Percentiles rank a stretch among this genome's conserved stretches.
These are phyloP conservation scores for Percopsis omiscomaycus DNA, from an alignment of 2,797 vertebrate genomes.

Conservation along the genomic window DNA sequence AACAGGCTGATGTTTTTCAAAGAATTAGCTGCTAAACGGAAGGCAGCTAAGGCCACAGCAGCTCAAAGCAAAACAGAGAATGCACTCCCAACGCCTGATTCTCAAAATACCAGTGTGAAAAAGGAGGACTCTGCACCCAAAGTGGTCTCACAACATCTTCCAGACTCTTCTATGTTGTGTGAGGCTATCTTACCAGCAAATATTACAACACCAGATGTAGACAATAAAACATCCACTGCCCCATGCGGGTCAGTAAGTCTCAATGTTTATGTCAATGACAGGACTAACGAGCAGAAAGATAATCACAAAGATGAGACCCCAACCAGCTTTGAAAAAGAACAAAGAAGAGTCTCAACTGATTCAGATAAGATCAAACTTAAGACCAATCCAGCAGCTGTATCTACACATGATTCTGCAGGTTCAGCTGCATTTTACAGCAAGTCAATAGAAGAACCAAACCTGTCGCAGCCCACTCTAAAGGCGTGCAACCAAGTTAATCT, in stretches of 20 bases:
- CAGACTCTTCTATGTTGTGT: constrained; percentile 6
- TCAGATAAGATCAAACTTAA: constrained; percentile 45
- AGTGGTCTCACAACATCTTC: constrained; percentile 15
- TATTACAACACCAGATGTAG: constrained; percentile 9
- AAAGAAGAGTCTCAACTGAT: constrained; percentile 47
- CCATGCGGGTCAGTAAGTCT: constrained; percentile 3
- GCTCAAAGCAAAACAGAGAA: constrained; percentile 48
- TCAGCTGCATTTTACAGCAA: constrained; percentile 18
- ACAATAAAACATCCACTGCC: constrained; percentile 23
- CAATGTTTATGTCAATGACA: constrained; percentile 22
- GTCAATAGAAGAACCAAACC: constrained; percentile 11
- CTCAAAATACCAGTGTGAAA: constrained; percentile 27
- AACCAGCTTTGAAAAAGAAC: constrained; percentile 26
- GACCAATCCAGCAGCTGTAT: constrained; percentile 26
- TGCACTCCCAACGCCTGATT: constrained; percentile 23
- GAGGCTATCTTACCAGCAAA: constrained; percentile 1
- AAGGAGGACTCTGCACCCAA: constrained; percentile 29
- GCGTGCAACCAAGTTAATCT: constrained; percentile 24
- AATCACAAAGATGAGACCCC: constrained; percentile 14
- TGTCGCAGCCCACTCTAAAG: constrained; percentile 41
- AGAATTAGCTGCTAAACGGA: constrained; percentile 77
- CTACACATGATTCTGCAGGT: constrained; percentile 45
- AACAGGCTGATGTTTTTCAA: constrained; percentile 74
- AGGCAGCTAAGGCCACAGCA: constrained; percentile 56
- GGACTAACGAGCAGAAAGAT: constrained; percentile 17